Base-by-base conservation (phyloP, 2,888 invertebrate genomes). In the Nomada lathburiana region DNA sequence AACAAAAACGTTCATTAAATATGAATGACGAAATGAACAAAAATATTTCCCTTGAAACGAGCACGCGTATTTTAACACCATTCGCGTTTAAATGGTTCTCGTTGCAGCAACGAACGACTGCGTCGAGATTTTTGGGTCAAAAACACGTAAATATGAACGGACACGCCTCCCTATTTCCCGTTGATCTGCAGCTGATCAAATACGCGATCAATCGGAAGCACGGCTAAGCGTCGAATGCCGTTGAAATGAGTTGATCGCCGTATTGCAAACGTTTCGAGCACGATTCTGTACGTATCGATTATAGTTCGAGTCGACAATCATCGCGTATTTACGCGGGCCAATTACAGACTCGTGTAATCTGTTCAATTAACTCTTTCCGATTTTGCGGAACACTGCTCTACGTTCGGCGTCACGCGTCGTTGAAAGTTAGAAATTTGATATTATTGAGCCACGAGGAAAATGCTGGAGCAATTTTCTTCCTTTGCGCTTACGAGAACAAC, bases 151-250 rank as follows among this genome's bases (percentile, higher is more conserved):
- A 70, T 76, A 63, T 71, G 47, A 55, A 52, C 69, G 42, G 42
- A 55, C 60, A 55, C 60, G 67, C 50, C 20, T 65, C 47, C 42
- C 57, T 69, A 73, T 69, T 52, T 16, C 65, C 42, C 65, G 72
- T 76, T 68, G 72, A 73, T 60, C 64, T 50, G 60, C 70, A 73
- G 77, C 77, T 75, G 82, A 78, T 82, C 77, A 82, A 83, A 84
- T 60, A 74, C 52, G 23, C 71, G 62, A 84, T 65, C 53, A 70
- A 74, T 81, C 76, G 65, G 73, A 64, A 76, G 62, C 70, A 42
- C 29, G 23, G 47, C 36, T 57, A 68, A 79, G 81, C 76, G 75
- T 57, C 62, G 68, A 55, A 55, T 29, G 65, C 64, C 42, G 42
- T 42, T 36, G 71, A 55, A 70, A 78, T 42, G 60, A 76, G 76